Evolutionary conservation across 2,888 invertebrate species (phyloP).

Genomic region (Anorthoa munda): DNA sequence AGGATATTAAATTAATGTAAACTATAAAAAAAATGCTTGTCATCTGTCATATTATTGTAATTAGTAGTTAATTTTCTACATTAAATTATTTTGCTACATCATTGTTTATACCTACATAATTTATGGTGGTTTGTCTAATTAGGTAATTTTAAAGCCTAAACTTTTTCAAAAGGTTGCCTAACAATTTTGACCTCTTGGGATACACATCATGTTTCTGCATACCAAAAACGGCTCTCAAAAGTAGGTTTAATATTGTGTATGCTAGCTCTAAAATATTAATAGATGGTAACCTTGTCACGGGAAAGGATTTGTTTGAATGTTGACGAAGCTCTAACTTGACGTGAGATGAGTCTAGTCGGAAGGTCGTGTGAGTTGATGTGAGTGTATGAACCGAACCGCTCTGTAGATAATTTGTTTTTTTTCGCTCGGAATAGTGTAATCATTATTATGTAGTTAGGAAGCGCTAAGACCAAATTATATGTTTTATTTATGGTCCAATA

Average conservation of each 20-base stretch:
- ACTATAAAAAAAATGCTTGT: too few relatives aligned
- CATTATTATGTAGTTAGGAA: constrained; percentile 34
- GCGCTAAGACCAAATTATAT: constrained; percentile 2
- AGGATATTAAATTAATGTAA: background rate
- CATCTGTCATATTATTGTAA: background rate
- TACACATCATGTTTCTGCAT: background rate
- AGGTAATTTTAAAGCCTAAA: background rate
- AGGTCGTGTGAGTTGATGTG: constrained; percentile 49
- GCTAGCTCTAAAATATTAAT: constrained; percentile 19
- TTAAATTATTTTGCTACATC: background rate
- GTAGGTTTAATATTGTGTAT: constrained; percentile 2
- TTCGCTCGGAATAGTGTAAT: constrained; percentile 21
- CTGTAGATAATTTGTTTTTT: constrained; percentile 14
- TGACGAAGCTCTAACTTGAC: constrained; percentile 32
- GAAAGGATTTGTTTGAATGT: constrained; percentile 46
- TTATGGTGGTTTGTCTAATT: background rate
- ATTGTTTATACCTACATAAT: background rate
- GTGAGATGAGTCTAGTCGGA: constrained; percentile 50
- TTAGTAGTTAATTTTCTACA: background rate
- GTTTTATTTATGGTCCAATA: background rate
- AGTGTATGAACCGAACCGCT: constrained; percentile 16
- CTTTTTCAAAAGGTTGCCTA: background rate
- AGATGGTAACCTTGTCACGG: constrained; percentile 52
- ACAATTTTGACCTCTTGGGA: background rate
- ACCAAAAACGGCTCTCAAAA: background rate